Percentiles rank a stretch among this genome's conserved stretches.
Evolutionary conservation across 2,888 invertebrate genomes (phyloP).

Genomic region (Perithous albicinctus): DNA sequence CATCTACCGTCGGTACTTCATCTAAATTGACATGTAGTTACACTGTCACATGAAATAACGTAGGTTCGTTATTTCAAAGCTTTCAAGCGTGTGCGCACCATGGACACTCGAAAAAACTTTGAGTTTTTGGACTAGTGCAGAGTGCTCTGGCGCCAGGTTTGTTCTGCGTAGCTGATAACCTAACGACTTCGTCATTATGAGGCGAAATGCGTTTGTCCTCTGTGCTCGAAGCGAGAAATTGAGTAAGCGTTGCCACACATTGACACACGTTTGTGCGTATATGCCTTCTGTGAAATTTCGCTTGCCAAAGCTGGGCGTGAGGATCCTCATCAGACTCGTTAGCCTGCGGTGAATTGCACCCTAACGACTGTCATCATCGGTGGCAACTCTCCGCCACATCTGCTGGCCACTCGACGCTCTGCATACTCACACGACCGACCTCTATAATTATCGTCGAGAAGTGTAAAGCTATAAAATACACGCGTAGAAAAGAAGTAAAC

Average conservation of each 20-base stretch:
- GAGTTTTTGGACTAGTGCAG: neutral
- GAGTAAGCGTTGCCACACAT: constrained; percentile 14
- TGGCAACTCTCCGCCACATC: neutral
- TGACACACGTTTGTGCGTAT: neutral
- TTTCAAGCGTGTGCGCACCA: constrained; percentile 26
- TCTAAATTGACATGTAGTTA: neutral
- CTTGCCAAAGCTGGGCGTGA: constrained; percentile 11
- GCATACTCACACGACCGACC: neutral
- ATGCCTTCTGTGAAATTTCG: neutral
- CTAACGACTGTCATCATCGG: constrained; percentile 53
- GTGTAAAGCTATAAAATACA: neutral
- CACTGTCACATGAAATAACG: neutral
- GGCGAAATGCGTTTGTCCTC: constrained; percentile 21
- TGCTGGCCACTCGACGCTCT: constrained; percentile 2
- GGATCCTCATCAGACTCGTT: constrained; percentile 46
- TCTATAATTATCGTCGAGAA: constrained; percentile 7
- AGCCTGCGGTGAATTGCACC: constrained; percentile 47
- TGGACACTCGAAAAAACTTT: constrained; percentile 27
- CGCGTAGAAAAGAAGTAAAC: neutral
- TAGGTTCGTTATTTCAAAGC: constrained; percentile 39
- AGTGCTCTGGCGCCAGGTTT: neutral
- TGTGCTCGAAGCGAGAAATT: constrained; percentile 1
- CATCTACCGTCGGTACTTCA: neutral
- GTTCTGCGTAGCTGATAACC: neutral
- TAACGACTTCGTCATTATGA: constrained; percentile 17